Conservation (phyloP, 2,113 vertebrate species). For the Pycnonotus jocosus region DNA sequence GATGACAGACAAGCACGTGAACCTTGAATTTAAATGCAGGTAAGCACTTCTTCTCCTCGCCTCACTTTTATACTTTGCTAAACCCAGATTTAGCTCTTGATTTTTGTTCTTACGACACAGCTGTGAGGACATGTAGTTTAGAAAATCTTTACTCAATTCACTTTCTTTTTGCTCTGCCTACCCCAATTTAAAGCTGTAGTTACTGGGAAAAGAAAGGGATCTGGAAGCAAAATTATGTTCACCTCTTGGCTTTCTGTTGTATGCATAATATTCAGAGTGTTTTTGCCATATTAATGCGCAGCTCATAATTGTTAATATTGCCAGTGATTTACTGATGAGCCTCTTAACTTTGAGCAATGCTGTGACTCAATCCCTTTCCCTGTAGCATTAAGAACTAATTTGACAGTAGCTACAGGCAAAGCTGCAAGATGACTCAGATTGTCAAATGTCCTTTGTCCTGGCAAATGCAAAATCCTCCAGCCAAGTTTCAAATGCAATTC, state of each 20-base stretch:
- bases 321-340: conserved; percentile 30
- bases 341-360: conserved; percentile 56
- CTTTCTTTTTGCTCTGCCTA: not conserved
- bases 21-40: not conserved
- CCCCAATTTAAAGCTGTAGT: not conserved
- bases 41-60: not conserved
- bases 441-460: conserved; percentile 65
- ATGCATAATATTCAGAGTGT: not conserved
- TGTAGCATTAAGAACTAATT: conserved; percentile 60
- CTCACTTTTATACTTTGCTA: not conserved
- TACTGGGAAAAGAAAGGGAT: not conserved
- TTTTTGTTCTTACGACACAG: not conserved
- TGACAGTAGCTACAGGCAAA: conserved; percentile 70
- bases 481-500: conserved; percentile 31
- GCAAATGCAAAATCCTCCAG: conserved; percentile 52
- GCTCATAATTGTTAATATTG: conserved; percentile 57
- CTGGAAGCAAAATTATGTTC: not conserved
- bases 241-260: not conserved
- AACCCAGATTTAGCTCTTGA: not conserved
- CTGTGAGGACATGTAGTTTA: not conserved
- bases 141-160: not conserved
- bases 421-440: conserved; percentile 63
- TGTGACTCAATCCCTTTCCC: conserved; percentile 48
- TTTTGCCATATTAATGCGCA: not conserved
- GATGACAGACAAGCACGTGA: not conserved